Conservation (phyloP, 2,888 invertebrate species). For the Cybosia mesomella region DNA sequence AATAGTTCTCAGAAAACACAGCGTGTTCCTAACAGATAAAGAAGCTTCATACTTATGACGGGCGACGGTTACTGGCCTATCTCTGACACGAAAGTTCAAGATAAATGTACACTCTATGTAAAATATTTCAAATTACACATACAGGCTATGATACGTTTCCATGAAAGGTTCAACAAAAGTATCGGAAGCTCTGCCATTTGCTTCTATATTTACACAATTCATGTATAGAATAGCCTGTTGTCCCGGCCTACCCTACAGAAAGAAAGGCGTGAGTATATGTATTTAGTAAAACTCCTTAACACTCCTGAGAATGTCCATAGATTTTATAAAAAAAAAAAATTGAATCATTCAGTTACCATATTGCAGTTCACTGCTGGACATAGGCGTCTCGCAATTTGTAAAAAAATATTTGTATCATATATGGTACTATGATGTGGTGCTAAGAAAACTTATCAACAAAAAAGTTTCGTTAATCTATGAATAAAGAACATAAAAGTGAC, state of each 20-base stretch:
- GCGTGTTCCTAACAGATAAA: constrained; percentile 72
- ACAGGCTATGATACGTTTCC: neutral
- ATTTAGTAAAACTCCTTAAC: no score
- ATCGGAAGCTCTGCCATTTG: neutral
- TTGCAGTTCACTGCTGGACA: no score
- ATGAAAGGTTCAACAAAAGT: neutral
- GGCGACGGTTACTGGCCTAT: constrained; percentile 28
- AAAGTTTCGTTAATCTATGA: neutral
- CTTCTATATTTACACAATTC: no score
- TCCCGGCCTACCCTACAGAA: neutral
- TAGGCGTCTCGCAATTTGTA: no score
- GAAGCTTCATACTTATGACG: constrained; percentile 47
- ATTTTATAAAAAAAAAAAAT: no score
- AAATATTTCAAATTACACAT: constrained; percentile 9
- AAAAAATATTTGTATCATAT: no score
- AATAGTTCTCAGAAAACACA: constrained; percentile 59
- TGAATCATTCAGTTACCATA: no score
- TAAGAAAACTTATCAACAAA: no score
- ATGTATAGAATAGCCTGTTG: neutral
- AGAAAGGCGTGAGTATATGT: neutral
- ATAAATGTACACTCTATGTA: constrained; percentile 17
- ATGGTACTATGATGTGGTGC: no score
- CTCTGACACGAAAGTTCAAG: constrained; percentile 16
- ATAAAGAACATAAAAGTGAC: neutral
- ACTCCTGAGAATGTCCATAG: no score